Base-by-base conservation (phyloP, 1,140 invertebrate species). In the Aphaenogaster floridana region DNA sequence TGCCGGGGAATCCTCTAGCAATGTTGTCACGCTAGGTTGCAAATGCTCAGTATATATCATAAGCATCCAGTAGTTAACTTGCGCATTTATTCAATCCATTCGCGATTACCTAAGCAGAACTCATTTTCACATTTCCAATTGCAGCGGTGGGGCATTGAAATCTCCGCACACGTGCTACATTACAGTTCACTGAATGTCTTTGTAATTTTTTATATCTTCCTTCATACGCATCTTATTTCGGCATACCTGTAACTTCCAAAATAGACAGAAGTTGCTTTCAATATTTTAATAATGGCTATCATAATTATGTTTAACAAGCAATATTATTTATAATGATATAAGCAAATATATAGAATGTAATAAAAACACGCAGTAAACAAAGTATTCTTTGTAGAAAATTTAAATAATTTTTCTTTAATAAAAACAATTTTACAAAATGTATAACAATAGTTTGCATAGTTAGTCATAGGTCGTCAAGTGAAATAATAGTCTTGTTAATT, bases 21-120 rank as follows among this genome's bases (percentile, higher is more conserved):
- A 83, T 72, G 21, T 50, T 34, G 64, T 71, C 66, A 79, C 8
- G 39, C 69, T 36, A 74, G n/a, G 28, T 59, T 72, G 68, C 11
- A 61, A 59, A 74, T 34, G 17, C 5, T 17, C 36, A 59, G 28
- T 69, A 45, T 45, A 45, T 45, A 45, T 50, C 11, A 66, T 13
- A 57, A 57, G 45, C 8, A 68, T 34, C 3, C 6, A 45, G 13
- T 48, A n/a, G 7, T 17, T 74, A 39, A 59, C 9, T 48, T 50
- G n/a, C 50, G 34, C 13, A 69, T 52, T 9, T 11, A 48, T 45
- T 83, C 69, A 84, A 74, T 52, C n/a, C 28, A 28, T 28, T 57
- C 39, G 0, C 4, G 21, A 21, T 17, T 15, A 84, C 8, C 28
- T 17, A 74, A 50, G 34, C 34, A 74, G 13, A 84, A 74, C n/a